Evolutionary conservation across 2,797 vertebrate species (phyloP).

Genomic region (Momotus momota): DNA sequence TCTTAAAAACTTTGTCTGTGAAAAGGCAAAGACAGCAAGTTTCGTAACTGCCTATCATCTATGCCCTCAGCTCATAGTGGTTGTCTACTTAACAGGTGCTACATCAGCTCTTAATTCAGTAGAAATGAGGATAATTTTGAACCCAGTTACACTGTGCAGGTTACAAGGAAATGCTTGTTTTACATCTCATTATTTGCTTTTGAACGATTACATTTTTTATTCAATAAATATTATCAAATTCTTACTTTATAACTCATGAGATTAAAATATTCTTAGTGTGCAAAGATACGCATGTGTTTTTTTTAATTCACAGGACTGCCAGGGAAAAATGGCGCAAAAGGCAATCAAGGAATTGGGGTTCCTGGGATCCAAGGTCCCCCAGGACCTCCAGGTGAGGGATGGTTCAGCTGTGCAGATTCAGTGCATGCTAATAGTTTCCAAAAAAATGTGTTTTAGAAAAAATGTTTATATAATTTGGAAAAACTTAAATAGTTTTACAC

Average conservation of each 20-base stretch:
- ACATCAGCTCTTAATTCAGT: neutral
- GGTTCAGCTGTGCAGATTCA: neutral
- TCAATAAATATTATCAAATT: neutral
- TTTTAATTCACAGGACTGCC: conserved; percentile 83
- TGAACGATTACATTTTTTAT: neutral
- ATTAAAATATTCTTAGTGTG: neutral
- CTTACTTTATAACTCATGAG: neutral
- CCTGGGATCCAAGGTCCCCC: conserved; percentile 88
- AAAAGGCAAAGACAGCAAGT: neutral
- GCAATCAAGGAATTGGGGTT: conserved; percentile 86
- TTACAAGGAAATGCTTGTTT: neutral
- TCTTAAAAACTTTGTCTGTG: neutral
- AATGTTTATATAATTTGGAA: neutral
- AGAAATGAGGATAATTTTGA: neutral
- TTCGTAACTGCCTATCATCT: neutral
- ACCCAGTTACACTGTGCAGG: neutral
- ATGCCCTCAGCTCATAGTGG: neutral
- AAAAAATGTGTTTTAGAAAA: neutral
- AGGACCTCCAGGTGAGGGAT: conserved; percentile 87
- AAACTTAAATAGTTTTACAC: neutral
- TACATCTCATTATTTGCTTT: neutral
- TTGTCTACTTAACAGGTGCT: neutral
- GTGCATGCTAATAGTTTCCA: neutral
- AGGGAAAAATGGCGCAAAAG: conserved; percentile 89
- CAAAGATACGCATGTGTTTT: neutral